Evolutionary conservation across 2,888 invertebrate species (phyloP).

Genomic region (Ophion ellenae): DNA sequence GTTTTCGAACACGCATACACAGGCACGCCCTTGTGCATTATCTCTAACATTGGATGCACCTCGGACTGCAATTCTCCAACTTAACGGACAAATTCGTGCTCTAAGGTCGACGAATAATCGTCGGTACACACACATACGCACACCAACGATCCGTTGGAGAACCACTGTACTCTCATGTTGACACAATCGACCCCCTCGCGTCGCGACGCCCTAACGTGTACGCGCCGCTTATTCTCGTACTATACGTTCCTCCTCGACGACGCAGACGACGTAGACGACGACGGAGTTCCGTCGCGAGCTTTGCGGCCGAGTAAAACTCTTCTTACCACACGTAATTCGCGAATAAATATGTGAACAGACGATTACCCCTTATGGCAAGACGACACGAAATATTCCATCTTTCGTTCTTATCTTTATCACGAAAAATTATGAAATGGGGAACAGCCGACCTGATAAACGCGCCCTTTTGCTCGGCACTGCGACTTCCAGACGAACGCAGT

Average conservation of each 20-base stretch:
- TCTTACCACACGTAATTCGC: slow-evolving; percentile 62
- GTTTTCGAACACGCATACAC: no score
- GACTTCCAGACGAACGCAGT: not conserved
- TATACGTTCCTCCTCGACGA: slow-evolving; percentile 30
- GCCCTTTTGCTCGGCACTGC: not conserved
- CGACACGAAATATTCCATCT: slow-evolving; percentile 20
- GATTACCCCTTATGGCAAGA: slow-evolving; percentile 44
- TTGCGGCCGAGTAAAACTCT: slow-evolving; percentile 47
- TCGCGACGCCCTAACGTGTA: slow-evolving; percentile 63
- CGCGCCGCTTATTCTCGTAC: slow-evolving; percentile 39
- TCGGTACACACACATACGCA: slow-evolving; percentile 13
- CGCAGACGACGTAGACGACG: not conserved
- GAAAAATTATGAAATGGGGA: not conserved
- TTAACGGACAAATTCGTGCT: slow-evolving; percentile 17
- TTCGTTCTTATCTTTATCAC: not conserved
- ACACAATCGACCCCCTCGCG: slow-evolving; percentile 74
- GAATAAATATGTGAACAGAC: slow-evolving; percentile 62
- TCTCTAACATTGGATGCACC: not conserved
- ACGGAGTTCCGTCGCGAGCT: slow-evolving; percentile 43
- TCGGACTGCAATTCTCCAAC: slow-evolving; percentile 6
- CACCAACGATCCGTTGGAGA: slow-evolving; percentile 64
- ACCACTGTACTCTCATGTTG: slow-evolving; percentile 73
- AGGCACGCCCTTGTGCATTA: not conserved
- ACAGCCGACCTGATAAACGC: not conserved
- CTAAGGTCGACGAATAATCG: slow-evolving; percentile 49